Base-by-base conservation (phyloP, 2,113 vertebrate genomes). In the Suncus etruscus region DNA sequence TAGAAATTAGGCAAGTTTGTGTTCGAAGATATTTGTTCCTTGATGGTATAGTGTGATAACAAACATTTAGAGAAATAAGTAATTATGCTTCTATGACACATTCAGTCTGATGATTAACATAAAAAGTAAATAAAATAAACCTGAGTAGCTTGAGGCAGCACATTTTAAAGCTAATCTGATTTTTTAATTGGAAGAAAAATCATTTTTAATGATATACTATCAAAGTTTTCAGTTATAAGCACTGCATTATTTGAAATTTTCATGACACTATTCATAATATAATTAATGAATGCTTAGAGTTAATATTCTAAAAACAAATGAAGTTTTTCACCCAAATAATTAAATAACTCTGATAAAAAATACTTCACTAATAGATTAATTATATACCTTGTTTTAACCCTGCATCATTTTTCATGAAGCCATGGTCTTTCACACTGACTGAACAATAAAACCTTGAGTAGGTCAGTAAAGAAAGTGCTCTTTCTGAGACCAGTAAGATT, bases 141-240 rank as follows among this genome's bases (percentile, higher is more conserved):
- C 18, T 8, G 22, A 61, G 15, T 61, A 22, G 58, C 58, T 22
- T 22, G 22, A 22, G 3, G 18, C 3, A 87, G 75, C 5, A 86
- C 80, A 2, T 83, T 91, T 86, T 77, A 84, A 65, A 79, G 3
- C 11, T 88, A 86, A 88, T 73, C 24, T 94, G 45, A 91, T 81
- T 90, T 74, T 75, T 14, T 77, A 61, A 32, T 89, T 92, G 92
- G 6, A 89, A 29, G 80, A 79, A 72, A 92, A 78, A 5, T n/a
- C 2, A 72, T 85, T 84, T 83, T 84, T 73, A 20, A 87, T 79
- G 72, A 63, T 51, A 65, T n/a, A 50, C 39, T 79, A 58, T 90
- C 25, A 87, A 63, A 63, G 45, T 31, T 11, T 31, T 87, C 58
- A 79, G 18, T 70, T 75, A 70, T 76, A 92, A 72, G n/a, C 83